Evolutionary conservation across 2,888 invertebrate genomes (phyloP).

Genomic region (Erebia palarica): DNA sequence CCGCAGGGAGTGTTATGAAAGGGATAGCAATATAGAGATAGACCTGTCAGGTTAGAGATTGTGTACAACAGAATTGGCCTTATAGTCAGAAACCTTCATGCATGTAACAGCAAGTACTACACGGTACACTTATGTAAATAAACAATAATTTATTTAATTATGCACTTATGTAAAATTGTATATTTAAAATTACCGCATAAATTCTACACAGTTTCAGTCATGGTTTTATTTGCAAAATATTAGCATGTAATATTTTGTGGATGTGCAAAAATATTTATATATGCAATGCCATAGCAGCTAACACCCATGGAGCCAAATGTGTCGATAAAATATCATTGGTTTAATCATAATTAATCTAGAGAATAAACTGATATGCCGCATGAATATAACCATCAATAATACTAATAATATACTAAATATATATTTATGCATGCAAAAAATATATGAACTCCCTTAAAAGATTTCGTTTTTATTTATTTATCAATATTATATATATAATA

Average conservation of each 20-base stretch:
- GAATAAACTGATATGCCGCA: conserved; percentile 17
- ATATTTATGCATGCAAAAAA: conserved; percentile 13
- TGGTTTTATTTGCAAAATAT: conserved; percentile 30
- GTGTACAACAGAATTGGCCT: too few relatives aligned
- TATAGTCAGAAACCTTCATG: too few relatives aligned
- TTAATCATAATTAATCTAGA: conserved; percentile 8
- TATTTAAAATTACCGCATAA: background rate
- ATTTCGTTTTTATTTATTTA: background rate
- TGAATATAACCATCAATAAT: conserved; percentile 12
- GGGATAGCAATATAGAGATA: too few relatives aligned
- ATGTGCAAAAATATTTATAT: conserved; percentile 26
- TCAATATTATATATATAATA: background rate
- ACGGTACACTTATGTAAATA: too few relatives aligned
- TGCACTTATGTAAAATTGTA: too few relatives aligned
- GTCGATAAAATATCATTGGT: background rate
- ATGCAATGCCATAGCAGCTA: conserved; percentile 16
- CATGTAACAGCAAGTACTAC: too few relatives aligned
- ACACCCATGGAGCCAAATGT: conserved; percentile 21
- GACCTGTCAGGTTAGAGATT: too few relatives aligned
- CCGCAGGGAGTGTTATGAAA: too few relatives aligned
- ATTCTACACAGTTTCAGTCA: conserved; percentile 41
- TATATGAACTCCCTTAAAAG: background rate
- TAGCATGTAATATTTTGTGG: conserved; percentile 35
- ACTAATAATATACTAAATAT: background rate
- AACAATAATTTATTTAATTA: too few relatives aligned